These are phyloP conservation scores for Empidonax traillii DNA, from an alignment of 2,113 vertebrate species.

Conservation along the genomic window DNA sequence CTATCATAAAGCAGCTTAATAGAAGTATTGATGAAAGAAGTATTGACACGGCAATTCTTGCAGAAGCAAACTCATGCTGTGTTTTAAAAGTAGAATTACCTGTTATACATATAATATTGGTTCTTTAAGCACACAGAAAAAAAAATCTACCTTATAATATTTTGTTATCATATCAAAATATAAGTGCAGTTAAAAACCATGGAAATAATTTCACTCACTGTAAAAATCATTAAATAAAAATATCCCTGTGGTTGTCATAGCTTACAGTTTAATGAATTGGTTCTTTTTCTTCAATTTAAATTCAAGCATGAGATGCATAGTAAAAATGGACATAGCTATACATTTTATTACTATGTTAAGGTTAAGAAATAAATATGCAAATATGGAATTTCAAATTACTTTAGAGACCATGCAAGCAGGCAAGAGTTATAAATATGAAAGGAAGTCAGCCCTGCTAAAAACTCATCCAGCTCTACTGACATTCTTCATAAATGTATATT, in stretches of 20 bases:
- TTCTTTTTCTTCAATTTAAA: constrained; percentile 37
- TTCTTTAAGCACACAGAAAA: neutral
- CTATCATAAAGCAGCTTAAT: neutral
- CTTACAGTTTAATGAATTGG: constrained; percentile 4
- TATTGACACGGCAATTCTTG: neutral
- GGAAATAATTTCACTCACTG: neutral
- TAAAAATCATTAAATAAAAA: neutral
- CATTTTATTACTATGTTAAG: neutral
- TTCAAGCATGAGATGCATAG: neutral
- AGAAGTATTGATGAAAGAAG: neutral
- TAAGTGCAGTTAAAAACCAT: neutral
- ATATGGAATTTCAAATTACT: constrained; percentile 32
- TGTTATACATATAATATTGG: neutral
- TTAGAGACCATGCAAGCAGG: neutral
- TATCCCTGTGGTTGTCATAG: neutral
- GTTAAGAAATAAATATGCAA: constrained; percentile 57
- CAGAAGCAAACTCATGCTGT: neutral
- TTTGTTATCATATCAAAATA: neutral
- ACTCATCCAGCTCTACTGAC: neutral
- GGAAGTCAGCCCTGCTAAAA: constrained; percentile 4
- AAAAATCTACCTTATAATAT: neutral
- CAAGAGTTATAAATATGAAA: constrained; percentile 49
- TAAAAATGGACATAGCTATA: constrained; percentile 12
- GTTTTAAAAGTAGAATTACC: neutral
- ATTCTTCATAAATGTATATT: constrained; percentile 21